phyloP scores from a whole-genome alignment of 1,140 invertebrate species.

The Eriocheir sinensis region DNA sequence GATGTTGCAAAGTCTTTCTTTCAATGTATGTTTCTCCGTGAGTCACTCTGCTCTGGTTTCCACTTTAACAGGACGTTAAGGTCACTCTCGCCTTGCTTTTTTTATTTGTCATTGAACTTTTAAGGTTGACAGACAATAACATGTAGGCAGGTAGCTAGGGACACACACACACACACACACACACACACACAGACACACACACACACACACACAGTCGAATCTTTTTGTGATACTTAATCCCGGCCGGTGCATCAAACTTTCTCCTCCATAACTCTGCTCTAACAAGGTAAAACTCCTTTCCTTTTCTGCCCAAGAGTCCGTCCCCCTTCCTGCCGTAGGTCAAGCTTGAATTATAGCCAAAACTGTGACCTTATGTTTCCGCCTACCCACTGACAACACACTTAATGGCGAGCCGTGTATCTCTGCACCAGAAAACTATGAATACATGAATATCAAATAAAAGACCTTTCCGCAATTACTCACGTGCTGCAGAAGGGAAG shows the following conservation, averaged over 20 bases:
- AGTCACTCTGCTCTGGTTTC: not conserved
- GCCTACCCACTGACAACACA: constrained; percentile 4
- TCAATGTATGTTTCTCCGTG: not conserved
- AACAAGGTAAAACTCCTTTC: constrained; percentile 5
- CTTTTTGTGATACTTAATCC: not conserved
- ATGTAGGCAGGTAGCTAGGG: not conserved
- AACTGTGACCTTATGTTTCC: not conserved
- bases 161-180: constrained; percentile 43
- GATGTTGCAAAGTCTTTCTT: not conserved
- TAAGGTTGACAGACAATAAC: not conserved
- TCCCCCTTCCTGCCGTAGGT: not conserved
- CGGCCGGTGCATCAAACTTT: not conserved
- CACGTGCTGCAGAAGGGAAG: not conserved
- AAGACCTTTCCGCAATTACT: constrained; percentile 39
- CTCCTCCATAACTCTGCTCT: not conserved
- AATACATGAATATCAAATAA: constrained; percentile 60
- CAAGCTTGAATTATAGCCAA: constrained; percentile 27
- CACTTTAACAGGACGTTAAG: no score
- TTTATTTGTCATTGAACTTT: not conserved
- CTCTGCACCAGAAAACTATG: constrained; percentile 56
- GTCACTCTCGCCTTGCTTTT: not conserved
- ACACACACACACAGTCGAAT: constrained; percentile 9
- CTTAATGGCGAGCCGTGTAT: constrained; percentile 43
- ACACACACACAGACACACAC: not conserved
- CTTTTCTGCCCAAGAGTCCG: not conserved